These are phyloP conservation scores for Pocillopora damicornis DNA, from an alignment of 64 coral and sea anemone genomes.

Conservation along the genomic window DNA sequence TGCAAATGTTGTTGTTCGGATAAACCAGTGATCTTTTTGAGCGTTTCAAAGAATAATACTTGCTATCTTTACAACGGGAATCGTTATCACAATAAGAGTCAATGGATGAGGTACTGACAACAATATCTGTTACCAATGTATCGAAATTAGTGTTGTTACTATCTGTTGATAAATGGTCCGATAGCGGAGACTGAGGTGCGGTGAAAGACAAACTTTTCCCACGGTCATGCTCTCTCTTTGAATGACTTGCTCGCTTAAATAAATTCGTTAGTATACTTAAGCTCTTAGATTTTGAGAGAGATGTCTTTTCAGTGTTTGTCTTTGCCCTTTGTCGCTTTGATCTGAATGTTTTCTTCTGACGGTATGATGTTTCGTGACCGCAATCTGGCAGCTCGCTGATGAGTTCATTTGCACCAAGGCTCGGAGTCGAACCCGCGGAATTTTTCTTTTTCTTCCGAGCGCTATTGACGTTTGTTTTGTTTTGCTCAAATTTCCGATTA, in stretches of 20 bases:
- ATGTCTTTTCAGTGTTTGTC: constrained; percentile 43
- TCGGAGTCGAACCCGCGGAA: constrained; percentile 27
- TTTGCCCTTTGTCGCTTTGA: constrained; percentile 24
- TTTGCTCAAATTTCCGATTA: constrained; percentile 45
- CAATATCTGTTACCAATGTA: constrained; percentile 25
- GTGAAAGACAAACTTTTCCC: constrained; percentile 33
- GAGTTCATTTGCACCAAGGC: neutral
- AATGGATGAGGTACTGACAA: constrained; percentile 40
- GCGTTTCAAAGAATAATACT: constrained; percentile 63
- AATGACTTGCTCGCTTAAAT: constrained; percentile 58
- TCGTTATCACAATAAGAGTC: constrained; percentile 45
- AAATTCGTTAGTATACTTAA: constrained; percentile 76
- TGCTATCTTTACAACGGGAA: neutral
- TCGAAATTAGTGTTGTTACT: constrained; percentile 5
- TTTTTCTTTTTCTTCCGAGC: constrained; percentile 31
- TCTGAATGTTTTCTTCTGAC: constrained; percentile 29
- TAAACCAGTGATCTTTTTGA: constrained; percentile 51
- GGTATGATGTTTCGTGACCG: neutral
- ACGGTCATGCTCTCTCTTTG: constrained; percentile 44
- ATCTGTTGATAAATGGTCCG: constrained; percentile 17
- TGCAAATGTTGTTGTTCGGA: constrained; percentile 25
- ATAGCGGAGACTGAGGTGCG: neutral
- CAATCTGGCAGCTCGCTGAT: constrained; percentile 9
- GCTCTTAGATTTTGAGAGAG: constrained; percentile 59
- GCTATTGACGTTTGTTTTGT: constrained; percentile 49